phyloP scores from a whole-genome alignment of 2,797 vertebrate genomes.

The Characodon lateralis region DNA sequence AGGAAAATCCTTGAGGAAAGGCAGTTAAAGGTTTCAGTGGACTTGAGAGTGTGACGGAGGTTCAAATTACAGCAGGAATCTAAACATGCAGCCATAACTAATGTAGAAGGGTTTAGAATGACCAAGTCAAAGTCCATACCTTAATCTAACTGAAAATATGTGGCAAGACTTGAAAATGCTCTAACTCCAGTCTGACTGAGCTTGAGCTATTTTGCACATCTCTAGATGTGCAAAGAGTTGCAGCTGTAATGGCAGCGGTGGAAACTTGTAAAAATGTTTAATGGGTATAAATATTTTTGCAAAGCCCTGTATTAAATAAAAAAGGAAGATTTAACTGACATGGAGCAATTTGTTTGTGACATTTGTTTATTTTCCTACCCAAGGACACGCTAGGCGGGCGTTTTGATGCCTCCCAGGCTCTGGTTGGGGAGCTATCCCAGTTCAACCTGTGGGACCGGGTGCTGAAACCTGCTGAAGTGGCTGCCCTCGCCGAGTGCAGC shows the following conservation, averaged over 20 bases:
- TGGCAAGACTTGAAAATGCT: too few species aligned
- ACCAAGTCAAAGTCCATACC: too few species aligned
- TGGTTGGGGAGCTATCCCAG: conserved; percentile 93
- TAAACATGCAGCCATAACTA: too few species aligned
- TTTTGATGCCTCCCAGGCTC: conserved; percentile 95
- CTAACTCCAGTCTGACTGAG: too few species aligned
- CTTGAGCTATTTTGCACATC: too few species aligned
- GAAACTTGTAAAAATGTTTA: not conserved
- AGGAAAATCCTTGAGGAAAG: too few species aligned
- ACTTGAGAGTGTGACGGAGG: too few species aligned
- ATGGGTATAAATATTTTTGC: not conserved
- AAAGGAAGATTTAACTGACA: not conserved
- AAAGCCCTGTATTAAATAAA: not conserved
- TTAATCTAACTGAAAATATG: too few species aligned
- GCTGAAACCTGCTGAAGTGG: conserved; percentile 86
- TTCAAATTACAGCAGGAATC: too few species aligned
- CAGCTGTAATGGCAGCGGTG: not conserved
- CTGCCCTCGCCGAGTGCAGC: conserved; percentile 90
- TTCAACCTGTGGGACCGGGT: conserved; percentile 95
- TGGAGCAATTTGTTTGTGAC: not conserved
- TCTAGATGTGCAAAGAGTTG: not conserved
- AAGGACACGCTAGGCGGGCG: conserved; percentile 93
- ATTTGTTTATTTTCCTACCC: not conserved
- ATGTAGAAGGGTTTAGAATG: too few species aligned
- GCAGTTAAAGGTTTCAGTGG: too few species aligned